A percentile compares a stretch with the other conserved stretches of the same genome.
These are phyloP conservation scores for Solenopsis invicta DNA, from an alignment of 1,140 invertebrate species.

Conservation along the genomic window DNA sequence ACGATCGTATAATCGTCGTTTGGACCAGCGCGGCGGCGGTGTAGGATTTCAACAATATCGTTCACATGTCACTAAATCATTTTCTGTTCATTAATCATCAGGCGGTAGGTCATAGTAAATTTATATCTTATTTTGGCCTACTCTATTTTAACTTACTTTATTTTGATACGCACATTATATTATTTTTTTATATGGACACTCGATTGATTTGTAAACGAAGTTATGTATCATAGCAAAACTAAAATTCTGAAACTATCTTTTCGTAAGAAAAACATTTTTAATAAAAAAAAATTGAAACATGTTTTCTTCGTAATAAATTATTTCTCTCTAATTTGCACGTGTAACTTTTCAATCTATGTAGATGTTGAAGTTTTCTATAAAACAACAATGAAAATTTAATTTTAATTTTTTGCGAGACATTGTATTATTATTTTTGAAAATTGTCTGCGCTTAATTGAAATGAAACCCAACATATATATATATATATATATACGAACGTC, in stretches of 20 bases:
- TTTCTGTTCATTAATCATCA: constrained; percentile 58
- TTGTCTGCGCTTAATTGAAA: neutral
- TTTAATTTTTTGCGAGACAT: neutral
- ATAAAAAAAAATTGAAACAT: neutral
- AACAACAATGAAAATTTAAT: neutral
- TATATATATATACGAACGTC: neutral
- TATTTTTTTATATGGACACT: neutral
- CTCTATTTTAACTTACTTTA: constrained; percentile 29
- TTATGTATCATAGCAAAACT: constrained; percentile 2
- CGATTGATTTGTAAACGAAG: neutral
- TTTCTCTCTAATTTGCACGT: neutral
- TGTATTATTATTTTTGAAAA: neutral
- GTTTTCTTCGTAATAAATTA: neutral
- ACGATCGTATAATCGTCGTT: constrained; percentile 47
- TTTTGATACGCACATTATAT: constrained; percentile 1
- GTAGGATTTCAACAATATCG: constrained; percentile 50
- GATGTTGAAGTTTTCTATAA: neutral
- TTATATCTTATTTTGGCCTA: constrained; percentile 43
- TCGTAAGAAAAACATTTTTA: neutral
- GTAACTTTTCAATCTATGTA: neutral
- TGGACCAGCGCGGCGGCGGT: neutral
- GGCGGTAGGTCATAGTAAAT: constrained; percentile 31
- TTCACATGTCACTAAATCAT: constrained; percentile 46
- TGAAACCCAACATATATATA: neutral
- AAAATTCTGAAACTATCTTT: neutral